These are phyloP conservation scores for Grantiella picta DNA, from an alignment of 2,113 vertebrate genomes.

Conservation along the genomic window DNA sequence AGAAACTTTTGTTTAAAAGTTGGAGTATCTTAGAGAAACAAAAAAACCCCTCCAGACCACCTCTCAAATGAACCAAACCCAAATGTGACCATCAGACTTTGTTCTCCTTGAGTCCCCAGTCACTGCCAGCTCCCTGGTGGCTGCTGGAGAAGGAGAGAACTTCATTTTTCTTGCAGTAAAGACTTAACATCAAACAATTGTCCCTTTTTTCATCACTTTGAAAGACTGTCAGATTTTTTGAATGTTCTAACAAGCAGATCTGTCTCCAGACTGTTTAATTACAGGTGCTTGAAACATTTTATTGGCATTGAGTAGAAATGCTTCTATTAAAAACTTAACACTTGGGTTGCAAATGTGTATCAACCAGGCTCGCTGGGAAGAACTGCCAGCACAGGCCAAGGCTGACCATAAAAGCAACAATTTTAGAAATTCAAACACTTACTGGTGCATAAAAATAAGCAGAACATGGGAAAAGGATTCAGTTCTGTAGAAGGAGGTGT, in stretches of 20 bases:
- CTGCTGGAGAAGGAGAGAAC: not conserved
- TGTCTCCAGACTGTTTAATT: conserved; percentile 42
- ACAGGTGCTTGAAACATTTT: conserved; percentile 10
- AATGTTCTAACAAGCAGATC: not conserved
- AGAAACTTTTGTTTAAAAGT: not conserved
- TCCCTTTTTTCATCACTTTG: not conserved
- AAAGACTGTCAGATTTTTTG: conserved; percentile 13
- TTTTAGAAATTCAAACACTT: not conserved
- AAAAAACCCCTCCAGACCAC: not conserved
- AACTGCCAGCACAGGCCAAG: not conserved
- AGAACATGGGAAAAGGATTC: not conserved
- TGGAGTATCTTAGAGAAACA: not conserved
- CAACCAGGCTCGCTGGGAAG: not conserved
- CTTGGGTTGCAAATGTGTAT: not conserved
- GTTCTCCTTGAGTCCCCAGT: not conserved
- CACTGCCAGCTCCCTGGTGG: not conserved
- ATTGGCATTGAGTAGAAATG: conserved; percentile 1
- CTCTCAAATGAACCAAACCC: not conserved
- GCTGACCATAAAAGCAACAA: not conserved
- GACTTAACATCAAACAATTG: not conserved
- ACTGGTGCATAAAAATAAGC: not conserved
- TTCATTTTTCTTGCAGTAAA: not conserved
- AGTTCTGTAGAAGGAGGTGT: not conserved
- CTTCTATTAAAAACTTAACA: not conserved
- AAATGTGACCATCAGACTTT: not conserved